phyloP scores from a whole-genome alignment of 2,797 vertebrate species.

The Diplodus sargus region DNA sequence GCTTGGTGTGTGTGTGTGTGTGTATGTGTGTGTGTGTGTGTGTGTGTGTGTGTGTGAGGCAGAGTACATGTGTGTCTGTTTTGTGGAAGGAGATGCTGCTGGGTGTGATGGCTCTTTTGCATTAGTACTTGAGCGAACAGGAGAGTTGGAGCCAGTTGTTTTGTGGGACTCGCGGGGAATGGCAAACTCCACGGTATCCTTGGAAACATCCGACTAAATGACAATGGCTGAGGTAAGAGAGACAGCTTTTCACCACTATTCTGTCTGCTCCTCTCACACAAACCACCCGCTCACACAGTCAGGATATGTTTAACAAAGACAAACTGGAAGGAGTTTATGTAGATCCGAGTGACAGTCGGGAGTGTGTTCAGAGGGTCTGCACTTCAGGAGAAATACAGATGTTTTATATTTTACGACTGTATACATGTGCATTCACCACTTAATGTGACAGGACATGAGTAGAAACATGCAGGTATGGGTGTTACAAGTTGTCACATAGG shows the following conservation, averaged over 20 bases:
- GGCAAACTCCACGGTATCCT: constrained; percentile 88
- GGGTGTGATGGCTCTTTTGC: constrained; percentile 87
- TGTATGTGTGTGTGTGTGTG: constrained; percentile 36
- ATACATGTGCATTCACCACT: neutral
- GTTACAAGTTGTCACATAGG: neutral
- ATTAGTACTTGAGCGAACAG: constrained; percentile 89
- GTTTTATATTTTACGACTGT: neutral
- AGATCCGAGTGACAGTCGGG: constrained; percentile 11
- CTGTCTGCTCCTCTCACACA: constrained; percentile 20
- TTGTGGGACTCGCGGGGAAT: constrained; percentile 90
- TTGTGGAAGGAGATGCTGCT: constrained; percentile 68
- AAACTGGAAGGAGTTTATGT: constrained; percentile 36
- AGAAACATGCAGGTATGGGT: neutral
- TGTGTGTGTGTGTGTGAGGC: constrained; percentile 28
- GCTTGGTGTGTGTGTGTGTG: constrained; percentile 35
- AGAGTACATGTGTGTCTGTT: constrained; percentile 53
- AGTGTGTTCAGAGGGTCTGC: neutral
- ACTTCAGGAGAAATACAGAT: neutral
- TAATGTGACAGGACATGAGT: neutral
- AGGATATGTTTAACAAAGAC: constrained; percentile 42
- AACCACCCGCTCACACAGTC: constrained; percentile 10
- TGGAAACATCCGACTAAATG: constrained; percentile 87
- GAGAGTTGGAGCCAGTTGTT: constrained; percentile 88
- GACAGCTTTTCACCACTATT: constrained; percentile 35
- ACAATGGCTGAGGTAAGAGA: constrained; percentile 94